Evolutionary conservation across 2,797 vertebrate genomes (phyloP), one percentile per base, ranked within the genome.

Genomic region (Tamandua tetradactyla): DNA sequence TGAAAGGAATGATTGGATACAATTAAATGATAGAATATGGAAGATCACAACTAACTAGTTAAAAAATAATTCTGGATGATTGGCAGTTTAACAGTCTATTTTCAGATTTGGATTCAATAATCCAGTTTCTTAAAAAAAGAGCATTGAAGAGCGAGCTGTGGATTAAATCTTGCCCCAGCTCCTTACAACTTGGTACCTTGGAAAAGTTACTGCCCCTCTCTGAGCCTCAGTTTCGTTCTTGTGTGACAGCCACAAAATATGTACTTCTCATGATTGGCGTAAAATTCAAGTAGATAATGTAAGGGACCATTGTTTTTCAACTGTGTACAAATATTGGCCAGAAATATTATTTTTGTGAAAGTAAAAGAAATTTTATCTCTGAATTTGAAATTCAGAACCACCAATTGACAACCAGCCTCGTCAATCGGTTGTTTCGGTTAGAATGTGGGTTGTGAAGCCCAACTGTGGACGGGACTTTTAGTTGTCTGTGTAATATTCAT

Each of bases 31-130:
- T 22, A 47, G 52, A 75, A 44, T 71, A 87, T 52, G 17, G 14
- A 71, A 94, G 69, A 75, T 83, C 55, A 40, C 75, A 83, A 94
- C 30, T 94, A n/a, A 52, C 14, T 87, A 66, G 40, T 55, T 80
- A 72, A 94, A 68, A 93, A 85, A 59, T 80, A 81, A 87, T 75
- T 81, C 72, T 59, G 15, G 37, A 81, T 18, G 71, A 66, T n/a
- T 68, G 23, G 62, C 8, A 78, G 7, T 27, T 82, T 88, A 27
- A 78, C 85, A 75, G 55, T 81, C 27, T 49, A 85, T 44, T 85
- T 95, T 86, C 79, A 74, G 55, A 25, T n/a, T n/a, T n/a, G n/a
- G n/a, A n/a, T n/a, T n/a, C n/a, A 22, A 57, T 88, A 75, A 61
- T 82, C 23, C 57, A 81, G n/a, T 86, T 95, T 82, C 80, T n/a